Conservation (phyloP, 2,888 invertebrate genomes). For the Nycteola revayana region DNA sequence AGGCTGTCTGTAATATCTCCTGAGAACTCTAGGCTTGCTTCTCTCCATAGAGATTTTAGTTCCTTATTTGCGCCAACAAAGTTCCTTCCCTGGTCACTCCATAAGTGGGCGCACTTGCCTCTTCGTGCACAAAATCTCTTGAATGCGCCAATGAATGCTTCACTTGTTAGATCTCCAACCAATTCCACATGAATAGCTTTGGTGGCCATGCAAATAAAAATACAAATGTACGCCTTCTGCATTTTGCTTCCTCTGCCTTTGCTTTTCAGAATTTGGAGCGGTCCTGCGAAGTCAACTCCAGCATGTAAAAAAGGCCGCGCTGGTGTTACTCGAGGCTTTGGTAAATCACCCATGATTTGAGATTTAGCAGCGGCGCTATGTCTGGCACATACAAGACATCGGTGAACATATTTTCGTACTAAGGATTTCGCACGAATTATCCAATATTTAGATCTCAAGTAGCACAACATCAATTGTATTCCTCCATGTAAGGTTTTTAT, state of each 20-base stretch:
- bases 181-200: no score
- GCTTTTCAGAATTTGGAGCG: neutral
- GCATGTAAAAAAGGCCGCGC: neutral
- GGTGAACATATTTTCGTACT: neutral
- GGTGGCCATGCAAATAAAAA: no score
- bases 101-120: no score
- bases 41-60: no score
- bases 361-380: neutral
- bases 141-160: no score
- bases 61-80: no score
- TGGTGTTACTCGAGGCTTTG: conserved; percentile 2
- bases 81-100: no score
- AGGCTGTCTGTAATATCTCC: no score
- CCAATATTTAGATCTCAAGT: conserved; percentile 3
- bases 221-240: neutral
- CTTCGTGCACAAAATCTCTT: no score
- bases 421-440: neutral
- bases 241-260: conserved; percentile 2
- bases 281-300: conserved; percentile 4
- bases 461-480: conserved; percentile 1
- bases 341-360: conserved; percentile 8
- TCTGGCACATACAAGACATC: conserved; percentile 2
- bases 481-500: conserved; percentile 1
- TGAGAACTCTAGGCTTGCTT: no score
- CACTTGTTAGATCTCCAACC: no score